Base-by-base conservation (phyloP, 64 coral and sea anemone genomes). In the Porites australiensis region DNA sequence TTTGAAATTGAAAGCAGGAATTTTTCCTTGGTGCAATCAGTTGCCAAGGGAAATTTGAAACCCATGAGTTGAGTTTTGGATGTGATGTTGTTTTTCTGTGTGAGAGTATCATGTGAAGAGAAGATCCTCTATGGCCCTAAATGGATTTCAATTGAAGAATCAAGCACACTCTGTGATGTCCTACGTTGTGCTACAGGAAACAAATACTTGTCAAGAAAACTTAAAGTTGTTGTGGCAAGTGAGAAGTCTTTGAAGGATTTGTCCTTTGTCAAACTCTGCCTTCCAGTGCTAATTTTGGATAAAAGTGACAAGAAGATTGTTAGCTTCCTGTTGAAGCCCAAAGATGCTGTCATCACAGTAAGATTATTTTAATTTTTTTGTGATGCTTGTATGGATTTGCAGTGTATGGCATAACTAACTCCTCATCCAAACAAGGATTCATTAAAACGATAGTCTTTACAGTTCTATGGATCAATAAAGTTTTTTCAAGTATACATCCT, bases 191-290 rank as follows among this genome's bases (percentile, higher is more conserved):
- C 95, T 60, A 98, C 95, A 37, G 95, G 95, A 19, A 88, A 94
- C 8, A 85, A 75, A 64, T 98, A 94, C 69, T 72, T 88, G 16
- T 83, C 87, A 94, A 64, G 86, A 64, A 94, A 74, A 82, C 62
- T 98, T 10, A 87, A 94, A 78, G 95, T 98, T 55, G 92, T 98
- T 51, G 95, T 98, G 81, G 79, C 91, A 74, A 84, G 88, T 88
- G 95, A 98, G 70, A 90, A 94, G 49, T 94, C 92, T 16, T 54
- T 90, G 71, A 90, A 82, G 21, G 70, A 91, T 44, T 80, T 98
- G 60, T 93, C 82, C 49, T 78, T 87, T 60, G 82, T 91, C 53
- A 94, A 70, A 44, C 72, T 98, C 54, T 74, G 58, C 70, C 82
- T 94, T 19, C 91, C 88, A 58, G 92, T 97, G 18, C 78, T 83